A percentile compares a stretch with the other conserved stretches of the same genome.
phyloP scores from a whole-genome alignment of 2,888 invertebrate species.

The Cyclophora punctaria region DNA sequence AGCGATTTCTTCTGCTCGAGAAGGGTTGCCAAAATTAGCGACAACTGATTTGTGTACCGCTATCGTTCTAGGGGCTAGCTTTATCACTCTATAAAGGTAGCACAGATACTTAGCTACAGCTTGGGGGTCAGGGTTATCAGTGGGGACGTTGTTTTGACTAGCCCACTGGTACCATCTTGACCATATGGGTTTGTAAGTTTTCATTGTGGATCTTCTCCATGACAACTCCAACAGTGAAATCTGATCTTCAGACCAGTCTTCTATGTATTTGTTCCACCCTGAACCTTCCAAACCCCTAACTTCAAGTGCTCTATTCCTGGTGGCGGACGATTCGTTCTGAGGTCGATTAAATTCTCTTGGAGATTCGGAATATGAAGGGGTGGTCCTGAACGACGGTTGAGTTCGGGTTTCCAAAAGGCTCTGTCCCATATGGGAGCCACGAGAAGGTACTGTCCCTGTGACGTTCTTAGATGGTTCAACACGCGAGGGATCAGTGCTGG shows the following conservation, averaged over 20 bases:
- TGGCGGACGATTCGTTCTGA: slow-evolving; percentile 6
- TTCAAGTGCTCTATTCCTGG: slow-evolving; percentile 1
- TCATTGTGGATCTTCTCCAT: slow-evolving; percentile 13
- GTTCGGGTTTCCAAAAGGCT: slow-evolving; percentile 1
- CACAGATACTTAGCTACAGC: neutral
- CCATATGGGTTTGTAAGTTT: slow-evolving; percentile 13
- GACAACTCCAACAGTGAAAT: slow-evolving; percentile 3
- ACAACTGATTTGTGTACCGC: slow-evolving; percentile 13
- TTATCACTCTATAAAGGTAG: slow-evolving; percentile 4
- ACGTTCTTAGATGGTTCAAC: neutral
- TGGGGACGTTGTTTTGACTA: neutral
- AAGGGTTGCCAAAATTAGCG: slow-evolving; percentile 8
- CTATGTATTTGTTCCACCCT: slow-evolving; percentile 1
- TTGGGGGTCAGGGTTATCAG: neutral
- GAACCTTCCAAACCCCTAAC: slow-evolving; percentile 3
- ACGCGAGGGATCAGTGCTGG: slow-evolving; percentile 2
- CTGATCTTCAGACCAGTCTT: neutral
- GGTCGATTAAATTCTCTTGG: neutral
- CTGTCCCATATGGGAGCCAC: slow-evolving; percentile 1
- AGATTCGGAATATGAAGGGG: neutral
- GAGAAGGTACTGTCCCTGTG: neutral
- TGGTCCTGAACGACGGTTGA: neutral
- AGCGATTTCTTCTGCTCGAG: neutral
- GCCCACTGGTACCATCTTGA: slow-evolving; percentile 12
- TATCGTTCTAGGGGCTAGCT: slow-evolving; percentile 11